Percentiles rank a stretch among this genome's conserved stretches.
Conservation (phyloP, 1,140 invertebrate species). For the Papilio machaon region DNA sequence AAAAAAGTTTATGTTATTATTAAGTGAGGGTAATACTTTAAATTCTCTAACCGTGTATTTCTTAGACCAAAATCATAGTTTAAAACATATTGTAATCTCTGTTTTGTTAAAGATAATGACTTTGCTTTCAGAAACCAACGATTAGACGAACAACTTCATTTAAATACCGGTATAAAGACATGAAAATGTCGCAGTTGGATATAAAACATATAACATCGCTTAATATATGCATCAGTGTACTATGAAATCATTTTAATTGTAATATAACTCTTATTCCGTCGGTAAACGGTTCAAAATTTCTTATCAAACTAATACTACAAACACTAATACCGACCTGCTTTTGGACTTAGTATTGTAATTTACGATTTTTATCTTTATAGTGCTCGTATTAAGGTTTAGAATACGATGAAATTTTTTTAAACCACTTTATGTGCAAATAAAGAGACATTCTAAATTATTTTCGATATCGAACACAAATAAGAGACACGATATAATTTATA, state of each 20-base stretch:
- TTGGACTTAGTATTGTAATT: not conserved
- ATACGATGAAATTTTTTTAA: not conserved
- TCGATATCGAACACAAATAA: slow-evolving; percentile 28
- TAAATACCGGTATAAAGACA: slow-evolving; percentile 49
- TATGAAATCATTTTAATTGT: slow-evolving; percentile 12
- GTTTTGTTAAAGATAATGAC: too few species aligned
- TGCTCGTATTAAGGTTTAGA: not conserved
- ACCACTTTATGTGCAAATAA: slow-evolving; percentile 25
- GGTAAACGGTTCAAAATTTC: slow-evolving; percentile 39
- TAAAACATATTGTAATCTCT: too few species aligned
- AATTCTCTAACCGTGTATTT: not conserved
- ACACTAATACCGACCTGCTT: not conserved
- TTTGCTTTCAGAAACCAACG: too few species aligned
- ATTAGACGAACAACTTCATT: slow-evolving; percentile 28
- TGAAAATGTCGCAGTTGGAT: slow-evolving; percentile 49
- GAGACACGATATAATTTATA: not conserved
- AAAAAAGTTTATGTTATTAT: not conserved
- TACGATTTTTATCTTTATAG: not conserved
- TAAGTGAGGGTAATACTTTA: slow-evolving; percentile 8
- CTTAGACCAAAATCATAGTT: too few species aligned
- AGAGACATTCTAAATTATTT: slow-evolving; percentile 16
- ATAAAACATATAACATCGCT: slow-evolving; percentile 50
- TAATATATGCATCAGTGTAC: slow-evolving; percentile 46
- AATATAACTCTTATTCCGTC: slow-evolving; percentile 34
- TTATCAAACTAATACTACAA: slow-evolving; percentile 25